Base-by-base conservation (phyloP, 2,888 invertebrate species). In the Chaitophorus viminalis region DNA sequence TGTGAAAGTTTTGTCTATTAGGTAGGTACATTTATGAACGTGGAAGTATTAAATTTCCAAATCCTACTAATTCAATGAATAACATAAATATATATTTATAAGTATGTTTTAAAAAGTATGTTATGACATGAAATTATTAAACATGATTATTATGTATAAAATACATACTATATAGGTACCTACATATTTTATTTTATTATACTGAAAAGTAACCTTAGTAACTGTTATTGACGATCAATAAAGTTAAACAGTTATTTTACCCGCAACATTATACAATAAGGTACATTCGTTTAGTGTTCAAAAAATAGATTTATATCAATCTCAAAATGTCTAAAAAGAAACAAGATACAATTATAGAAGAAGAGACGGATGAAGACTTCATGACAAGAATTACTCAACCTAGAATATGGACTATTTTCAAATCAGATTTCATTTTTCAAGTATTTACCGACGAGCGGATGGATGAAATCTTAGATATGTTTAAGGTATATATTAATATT, bases 341-440 rank as follows among this genome's bases (percentile, higher is more conserved):
- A 36, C 78, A 86, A 78, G 78, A 86, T 29, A 21, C 21, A 36
- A 11, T 3, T 11, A 29, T 70, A 72, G 72, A 86, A 25, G 76
- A 85, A 29, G 86, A 86, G 36, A 72, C 86, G 0, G 86, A 86
- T 2, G 86, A 86, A 78, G 86, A 86, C 8, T 86, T 86, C 54
- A 86, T 86, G 70, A 70, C 78, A 18, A 86, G 86, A 39, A 68
- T 86, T 21, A 86, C 86, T 36, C 86, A 86, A 36, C 86, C 86
- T 36, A 68, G 86, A 77, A 54, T 86, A 29, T 86, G 86, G 86
- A 52, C 70, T 0, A 33, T 36, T 2, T 86, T 86, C 33, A 78
- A 78, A 70, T 36, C 18, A 1, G 77, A 70, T 54, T 86, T 70
- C 70, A 14, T 78, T 78, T 70, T 86, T 86, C 86, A 86, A 86